phyloP scores from a whole-genome alignment of 2,113 vertebrate species.

The Porphyrio hochstetteri region DNA sequence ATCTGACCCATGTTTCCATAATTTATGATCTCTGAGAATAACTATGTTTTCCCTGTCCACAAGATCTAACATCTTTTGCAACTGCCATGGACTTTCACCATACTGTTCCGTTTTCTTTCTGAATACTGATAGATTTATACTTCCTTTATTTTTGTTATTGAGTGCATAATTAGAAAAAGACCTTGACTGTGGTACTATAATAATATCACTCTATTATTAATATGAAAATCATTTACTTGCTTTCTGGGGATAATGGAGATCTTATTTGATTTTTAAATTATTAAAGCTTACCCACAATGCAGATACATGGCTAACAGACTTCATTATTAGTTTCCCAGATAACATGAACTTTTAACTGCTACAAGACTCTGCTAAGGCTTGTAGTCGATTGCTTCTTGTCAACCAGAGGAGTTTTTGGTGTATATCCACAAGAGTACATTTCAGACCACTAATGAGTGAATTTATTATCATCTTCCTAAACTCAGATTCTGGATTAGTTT shows the following conservation, averaged over 20 bases:
- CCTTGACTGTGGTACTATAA: neutral
- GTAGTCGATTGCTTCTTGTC: neutral
- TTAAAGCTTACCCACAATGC: neutral
- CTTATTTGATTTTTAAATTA: conserved; percentile 27
- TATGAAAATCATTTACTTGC: neutral
- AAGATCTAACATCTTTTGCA: neutral
- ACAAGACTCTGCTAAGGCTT: neutral
- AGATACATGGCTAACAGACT: neutral
- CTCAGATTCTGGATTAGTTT: neutral
- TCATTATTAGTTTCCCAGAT: neutral
- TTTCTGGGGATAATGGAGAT: neutral
- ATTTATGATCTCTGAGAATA: neutral
- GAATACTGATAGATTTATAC: neutral
- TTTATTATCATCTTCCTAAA: neutral
- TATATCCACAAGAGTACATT: neutral
- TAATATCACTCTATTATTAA: neutral
- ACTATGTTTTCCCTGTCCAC: neutral
- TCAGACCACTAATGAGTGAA: neutral
- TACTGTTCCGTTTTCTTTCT: neutral
- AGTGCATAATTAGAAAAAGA: conserved; percentile 1
- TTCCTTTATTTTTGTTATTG: neutral
- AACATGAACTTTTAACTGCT: neutral
- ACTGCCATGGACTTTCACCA: neutral
- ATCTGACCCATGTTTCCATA: neutral
- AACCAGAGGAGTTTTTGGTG: neutral